phyloP scores from a whole-genome alignment of 2,797 vertebrate genomes.

The Myotis pilosus region DNA sequence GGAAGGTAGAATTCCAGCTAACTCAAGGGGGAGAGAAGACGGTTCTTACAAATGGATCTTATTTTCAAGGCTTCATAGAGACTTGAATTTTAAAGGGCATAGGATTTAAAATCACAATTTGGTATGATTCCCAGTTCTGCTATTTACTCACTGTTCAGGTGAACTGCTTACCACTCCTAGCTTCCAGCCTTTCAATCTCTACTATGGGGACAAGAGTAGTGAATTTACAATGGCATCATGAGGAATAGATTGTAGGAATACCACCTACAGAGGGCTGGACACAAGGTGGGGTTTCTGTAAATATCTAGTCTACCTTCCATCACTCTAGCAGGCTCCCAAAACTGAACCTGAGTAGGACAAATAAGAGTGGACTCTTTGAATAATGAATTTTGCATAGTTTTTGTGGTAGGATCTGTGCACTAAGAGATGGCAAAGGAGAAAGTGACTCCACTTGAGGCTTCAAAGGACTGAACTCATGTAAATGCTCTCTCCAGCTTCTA shows the following conservation, averaged over 20 bases:
- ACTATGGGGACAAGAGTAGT: neutral
- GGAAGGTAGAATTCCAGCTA: neutral
- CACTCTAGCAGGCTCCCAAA: neutral
- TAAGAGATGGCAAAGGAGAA: neutral
- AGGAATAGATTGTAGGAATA: neutral
- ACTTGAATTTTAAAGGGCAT: neutral
- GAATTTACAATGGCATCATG: neutral
- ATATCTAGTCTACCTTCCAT: neutral
- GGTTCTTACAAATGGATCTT: neutral
- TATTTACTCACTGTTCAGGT: neutral
- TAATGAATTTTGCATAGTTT: neutral
- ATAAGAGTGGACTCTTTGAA: neutral
- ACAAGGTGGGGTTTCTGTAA: neutral
- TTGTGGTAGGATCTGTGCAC: neutral
- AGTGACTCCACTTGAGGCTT: neutral
- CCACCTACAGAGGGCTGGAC: neutral
- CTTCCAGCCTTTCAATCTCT: neutral
- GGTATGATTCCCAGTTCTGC: neutral
- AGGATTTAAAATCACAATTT: neutral
- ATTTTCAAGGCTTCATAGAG: neutral
- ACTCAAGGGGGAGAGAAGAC: neutral
- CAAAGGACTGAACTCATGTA: neutral
- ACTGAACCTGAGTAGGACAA: neutral
- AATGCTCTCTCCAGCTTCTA: neutral
- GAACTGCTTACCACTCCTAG: neutral